Percentiles rank a stretch among this genome's conserved stretches.
phyloP scores from a whole-genome alignment of 2,797 vertebrate species.

The Peromyscus nudipes region DNA sequence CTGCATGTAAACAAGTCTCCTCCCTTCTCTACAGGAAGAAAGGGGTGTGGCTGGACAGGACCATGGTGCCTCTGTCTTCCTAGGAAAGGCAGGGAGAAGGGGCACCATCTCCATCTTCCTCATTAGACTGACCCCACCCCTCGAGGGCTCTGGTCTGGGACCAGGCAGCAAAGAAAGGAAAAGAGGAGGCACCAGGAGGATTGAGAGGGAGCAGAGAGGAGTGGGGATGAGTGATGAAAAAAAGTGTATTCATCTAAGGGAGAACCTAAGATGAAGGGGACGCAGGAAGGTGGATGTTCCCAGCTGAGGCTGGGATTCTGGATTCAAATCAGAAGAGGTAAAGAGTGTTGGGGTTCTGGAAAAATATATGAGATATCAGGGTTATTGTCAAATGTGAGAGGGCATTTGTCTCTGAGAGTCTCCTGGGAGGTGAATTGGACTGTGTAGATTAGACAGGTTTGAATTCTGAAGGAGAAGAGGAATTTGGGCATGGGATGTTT shows the following conservation, averaged over 20 bases:
- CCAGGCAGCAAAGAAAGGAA: slow-evolving; percentile 27
- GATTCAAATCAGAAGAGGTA: slow-evolving; percentile 39
- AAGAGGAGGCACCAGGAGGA: slow-evolving; percentile 60
- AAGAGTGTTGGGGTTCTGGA: neutral
- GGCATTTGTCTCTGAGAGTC: slow-evolving; percentile 47
- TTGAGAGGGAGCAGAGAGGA: neutral
- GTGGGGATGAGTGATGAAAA: neutral
- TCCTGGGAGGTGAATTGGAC: slow-evolving; percentile 29
- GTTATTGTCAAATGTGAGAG: neutral
- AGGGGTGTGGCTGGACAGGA: slow-evolving; percentile 80
- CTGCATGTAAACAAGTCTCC: slow-evolving; percentile 83
- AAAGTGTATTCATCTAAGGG: slow-evolving; percentile 21
- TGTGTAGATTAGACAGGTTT: slow-evolving; percentile 52
- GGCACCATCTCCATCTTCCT: neutral
- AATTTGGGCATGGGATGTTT: slow-evolving; percentile 8
- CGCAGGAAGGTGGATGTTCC: neutral
- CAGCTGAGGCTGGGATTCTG: slow-evolving; percentile 38
- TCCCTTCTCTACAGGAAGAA: slow-evolving; percentile 77
- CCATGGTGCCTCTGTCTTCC: slow-evolving; percentile 56
- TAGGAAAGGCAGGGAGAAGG: slow-evolving; percentile 59
- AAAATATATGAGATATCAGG: neutral
- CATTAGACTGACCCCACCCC: slow-evolving; percentile 31
- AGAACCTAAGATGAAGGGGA: neutral
- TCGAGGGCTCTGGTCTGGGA: slow-evolving; percentile 9
- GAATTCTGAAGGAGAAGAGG: slow-evolving; percentile 30